These are phyloP conservation scores for Hypanus sabinus DNA, from an alignment of 2,113 vertebrate species.

Conservation along the genomic window DNA sequence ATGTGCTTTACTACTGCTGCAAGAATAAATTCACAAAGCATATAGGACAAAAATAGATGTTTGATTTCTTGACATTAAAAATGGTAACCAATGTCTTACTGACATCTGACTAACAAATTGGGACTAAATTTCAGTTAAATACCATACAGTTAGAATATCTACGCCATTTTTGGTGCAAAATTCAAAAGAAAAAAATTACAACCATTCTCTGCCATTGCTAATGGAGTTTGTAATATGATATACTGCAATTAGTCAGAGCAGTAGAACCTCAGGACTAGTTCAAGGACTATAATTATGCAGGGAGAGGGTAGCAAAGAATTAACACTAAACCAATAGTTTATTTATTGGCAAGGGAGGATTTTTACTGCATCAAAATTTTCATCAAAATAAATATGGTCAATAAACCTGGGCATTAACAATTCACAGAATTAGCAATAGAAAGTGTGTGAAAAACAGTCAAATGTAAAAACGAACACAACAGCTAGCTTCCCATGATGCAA, in stretches of 20 bases:
- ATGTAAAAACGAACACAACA: slow-evolving; percentile 2
- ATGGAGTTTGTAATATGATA: slow-evolving; percentile 20
- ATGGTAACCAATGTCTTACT: neutral
- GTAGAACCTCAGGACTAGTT: slow-evolving; percentile 16
- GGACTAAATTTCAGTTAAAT: neutral
- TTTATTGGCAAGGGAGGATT: slow-evolving; percentile 35
- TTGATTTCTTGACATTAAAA: neutral
- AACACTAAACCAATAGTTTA: slow-evolving; percentile 35
- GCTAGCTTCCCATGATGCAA: slow-evolving; percentile 21
- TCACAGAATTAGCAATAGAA: neutral
- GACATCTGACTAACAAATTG: neutral
- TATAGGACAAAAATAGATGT: slow-evolving; percentile 12
- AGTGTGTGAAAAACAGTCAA: neutral
- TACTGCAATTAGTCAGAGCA: slow-evolving; percentile 27
- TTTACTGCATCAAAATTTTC: neutral
- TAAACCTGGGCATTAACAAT: neutral
- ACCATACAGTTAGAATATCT: neutral
- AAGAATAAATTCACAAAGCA: neutral
- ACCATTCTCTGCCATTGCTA: neutral
- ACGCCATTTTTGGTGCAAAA: neutral
- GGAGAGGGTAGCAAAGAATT: slow-evolving; percentile 41
- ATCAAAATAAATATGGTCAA: neutral
- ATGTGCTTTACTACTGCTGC: slow-evolving; percentile 9
- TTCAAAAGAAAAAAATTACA: neutral
- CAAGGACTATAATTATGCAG: slow-evolving; percentile 20